These are phyloP conservation scores for Mercenaria mercenaria DNA, from an alignment of 1,140 invertebrate genomes.

Conservation along the genomic window DNA sequence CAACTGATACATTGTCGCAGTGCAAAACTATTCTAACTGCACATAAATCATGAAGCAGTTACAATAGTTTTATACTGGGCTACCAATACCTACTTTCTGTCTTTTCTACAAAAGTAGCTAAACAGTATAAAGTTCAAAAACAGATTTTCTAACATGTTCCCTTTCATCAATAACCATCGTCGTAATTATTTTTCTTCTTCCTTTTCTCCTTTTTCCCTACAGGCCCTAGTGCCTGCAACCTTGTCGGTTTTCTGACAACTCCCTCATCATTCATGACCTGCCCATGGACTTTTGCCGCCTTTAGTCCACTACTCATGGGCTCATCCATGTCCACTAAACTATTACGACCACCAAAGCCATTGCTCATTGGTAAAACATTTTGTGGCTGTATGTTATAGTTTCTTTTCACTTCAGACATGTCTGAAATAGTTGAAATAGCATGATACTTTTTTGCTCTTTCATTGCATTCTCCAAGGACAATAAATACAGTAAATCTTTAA, in stretches of 20 bases:
- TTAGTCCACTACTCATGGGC: constrained; percentile 69
- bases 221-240: constrained; percentile 81
- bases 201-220: constrained; percentile 73
- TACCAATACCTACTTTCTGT: too few relatives aligned
- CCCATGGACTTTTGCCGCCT: constrained; percentile 79
- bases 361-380: background rate
- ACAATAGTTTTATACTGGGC: too few relatives aligned
- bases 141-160: background rate
- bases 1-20: too few relatives aligned
- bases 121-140: background rate
- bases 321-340: constrained; percentile 55
- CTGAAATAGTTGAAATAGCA: constrained; percentile 59
- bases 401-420: constrained; percentile 69
- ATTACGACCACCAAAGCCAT: constrained; percentile 51
- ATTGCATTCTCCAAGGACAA: too few relatives aligned
- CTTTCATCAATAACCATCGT: constrained; percentile 42
- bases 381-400: constrained; percentile 61
- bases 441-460: background rate
- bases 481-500: too few relatives aligned
- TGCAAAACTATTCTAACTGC: too few relatives aligned
- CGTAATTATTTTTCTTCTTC: constrained; percentile 71
- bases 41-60: too few relatives aligned
- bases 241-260: constrained; percentile 75
- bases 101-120: background rate
- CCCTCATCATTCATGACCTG: constrained; percentile 74